Base-by-base conservation (phyloP, 2,797 vertebrate genomes). In the Helostoma temminkii region DNA sequence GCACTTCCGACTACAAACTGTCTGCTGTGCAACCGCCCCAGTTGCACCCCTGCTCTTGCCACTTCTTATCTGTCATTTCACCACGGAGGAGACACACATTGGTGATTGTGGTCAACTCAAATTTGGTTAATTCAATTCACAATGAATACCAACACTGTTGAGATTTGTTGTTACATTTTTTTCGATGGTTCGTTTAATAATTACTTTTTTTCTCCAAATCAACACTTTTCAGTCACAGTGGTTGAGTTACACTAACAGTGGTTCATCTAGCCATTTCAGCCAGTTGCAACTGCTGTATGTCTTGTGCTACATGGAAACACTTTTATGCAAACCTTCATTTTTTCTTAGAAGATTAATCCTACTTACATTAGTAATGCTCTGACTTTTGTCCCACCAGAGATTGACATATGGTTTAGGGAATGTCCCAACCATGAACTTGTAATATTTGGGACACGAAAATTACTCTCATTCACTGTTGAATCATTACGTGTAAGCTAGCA, bases 1-100 rank as follows among this genome's bases (percentile, higher is more conserved):
- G 21, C 71, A 61, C 54, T 30, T 73, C 66, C 59, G 37, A 32
- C 54, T 55, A 36, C 64, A 11, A 41, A 47, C 66, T 54, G 65
- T 41, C 60, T 61, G 43, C 48, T 1, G 9, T n/a, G n/a, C n/a
- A n/a, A n/a, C n/a, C n/a, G n/a, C n/a, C n/a, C n/a, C n/a, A n/a
- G n/a, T n/a, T n/a, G n/a, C n/a, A n/a, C n/a, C n/a, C n/a, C n/a
- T n/a, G n/a, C n/a, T n/a, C n/a, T n/a, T n/a, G n/a, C n/a, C n/a
- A n/a, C n/a, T n/a, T n/a, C 47, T 37, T 64, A 19, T 48, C 59
- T 36, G 1, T 63, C 36, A 16, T 66, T 57, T 60, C 48, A 39
- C 48, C 61, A 22, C 67, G n/a, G 55, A 36, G 45, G n/a, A 57
- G 26, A 45, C 19, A 16, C 50, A 30, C 41, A 62, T 9, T 9